Conservation (phyloP, 2,113 vertebrate genomes). For the Crotalus horridus region DNA sequence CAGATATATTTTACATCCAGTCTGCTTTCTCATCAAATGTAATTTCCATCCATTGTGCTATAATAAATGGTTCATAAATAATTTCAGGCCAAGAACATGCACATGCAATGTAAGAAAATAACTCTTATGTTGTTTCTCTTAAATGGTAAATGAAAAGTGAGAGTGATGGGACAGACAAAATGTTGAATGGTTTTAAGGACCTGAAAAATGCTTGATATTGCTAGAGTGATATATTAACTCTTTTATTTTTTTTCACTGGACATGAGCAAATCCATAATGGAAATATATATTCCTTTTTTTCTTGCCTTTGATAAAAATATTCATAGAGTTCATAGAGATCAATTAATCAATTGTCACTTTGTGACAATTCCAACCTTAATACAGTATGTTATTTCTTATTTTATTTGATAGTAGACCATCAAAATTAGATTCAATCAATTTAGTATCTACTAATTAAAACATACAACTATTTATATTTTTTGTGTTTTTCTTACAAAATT, state of each 20-base stretch:
- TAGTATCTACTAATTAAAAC: background rate
- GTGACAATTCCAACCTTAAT: background rate
- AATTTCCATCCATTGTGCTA: background rate
- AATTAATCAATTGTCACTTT: background rate
- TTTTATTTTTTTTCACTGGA: background rate
- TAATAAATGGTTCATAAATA: background rate
- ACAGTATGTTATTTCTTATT: background rate
- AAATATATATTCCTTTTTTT: background rate
- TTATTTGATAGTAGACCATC: too few species aligned
- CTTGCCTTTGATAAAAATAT: background rate
- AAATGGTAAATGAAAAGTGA: background rate
- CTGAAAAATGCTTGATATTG: background rate
- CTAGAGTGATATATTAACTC: background rate
- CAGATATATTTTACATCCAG: background rate
- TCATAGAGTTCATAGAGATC: background rate
- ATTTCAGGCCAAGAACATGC: background rate
- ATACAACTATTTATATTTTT: too few species aligned
- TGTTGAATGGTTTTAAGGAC: background rate
- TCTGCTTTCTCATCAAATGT: background rate
- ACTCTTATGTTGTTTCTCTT: background rate
- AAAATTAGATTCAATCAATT: background rate
- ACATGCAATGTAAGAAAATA: background rate
- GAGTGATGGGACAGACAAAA: background rate
- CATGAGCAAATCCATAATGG: background rate
- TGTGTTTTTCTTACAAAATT: background rate